Base-by-base conservation (phyloP, 2,797 vertebrate genomes). In the Gymnodraco acuticeps region DNA sequence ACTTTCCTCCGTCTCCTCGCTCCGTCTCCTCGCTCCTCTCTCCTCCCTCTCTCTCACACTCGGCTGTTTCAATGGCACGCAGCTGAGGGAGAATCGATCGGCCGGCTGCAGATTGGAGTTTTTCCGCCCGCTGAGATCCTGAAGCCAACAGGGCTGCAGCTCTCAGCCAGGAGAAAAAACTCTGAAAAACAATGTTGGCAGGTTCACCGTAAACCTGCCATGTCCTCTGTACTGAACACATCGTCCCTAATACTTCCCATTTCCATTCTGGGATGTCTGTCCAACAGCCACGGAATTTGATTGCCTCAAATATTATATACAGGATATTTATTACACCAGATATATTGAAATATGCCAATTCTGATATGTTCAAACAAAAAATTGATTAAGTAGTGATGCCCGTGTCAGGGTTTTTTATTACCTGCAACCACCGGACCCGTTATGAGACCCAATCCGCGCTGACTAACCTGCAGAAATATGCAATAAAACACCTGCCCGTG, bases 81-180 rank as follows among this genome's bases (percentile, higher is more conserved):
- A 66, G 80, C 82, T 81, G 63, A 80, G 73, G 50, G 69, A 50
- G 43, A 58, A 87, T 84, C 80, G 42, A 89, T 83, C 27, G 2
- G 56, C 46, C 17, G 48, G 61, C 67, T 72, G 23, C 79, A 82
- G 64, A 23, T 23, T 52, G 64, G 55, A 74, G 77, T 82, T 89
- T 82, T 83, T 70, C 33, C 8, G 8, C 59, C 51, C 0, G 27
- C 66, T 61, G 62, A 73, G 64, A 46, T 33, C 1, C 19, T 5
- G 47, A 0, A 38, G 54, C 62, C 19, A 8, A 54, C 73, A 61
- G 46, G 47, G 69, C 45, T 19, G 33, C 63, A 60, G 45, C 55
- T 64, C 20, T 72, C 6, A 38, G 3, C 2, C 54, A 20, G 5
- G n/a, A 20, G 20, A 61, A 13, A 67, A 72, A 46, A 16, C 47